Evolutionary conservation across 2,888 invertebrate species (phyloP), one percentile per base, ranked within the genome.

Genomic region (Chaetogeoica ovagalla): DNA sequence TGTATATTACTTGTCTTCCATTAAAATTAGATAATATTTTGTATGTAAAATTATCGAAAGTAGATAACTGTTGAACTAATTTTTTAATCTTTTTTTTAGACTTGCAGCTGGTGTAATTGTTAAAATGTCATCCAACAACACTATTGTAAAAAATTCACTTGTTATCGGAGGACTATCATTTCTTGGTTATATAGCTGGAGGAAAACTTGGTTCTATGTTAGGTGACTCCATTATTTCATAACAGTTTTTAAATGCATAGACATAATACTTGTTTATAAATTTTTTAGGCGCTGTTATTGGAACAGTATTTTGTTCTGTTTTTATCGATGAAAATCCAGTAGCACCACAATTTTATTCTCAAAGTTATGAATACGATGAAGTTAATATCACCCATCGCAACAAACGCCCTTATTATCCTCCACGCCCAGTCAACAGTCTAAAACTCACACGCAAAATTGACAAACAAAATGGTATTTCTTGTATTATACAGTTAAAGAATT

Each of bases 151-250:
- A 43, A 39, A 71, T 23, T 39, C 71, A 55, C 4, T 79, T 2
- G 17, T 79, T n/a, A 21, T 79, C 43, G 79, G 79, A 57, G 79
- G 79, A 70, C 57, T 79, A 63, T 57, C 79, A 19, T n/a, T 71
- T 17, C 39, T 79, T 37, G 79, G 79, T 71, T 79, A 30, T 71
- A 19, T 79, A 15, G 71, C 71, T 57, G 79, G 79, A 57, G 79
- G 79, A 57, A 79, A 71, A 79, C 79, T 79, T 62, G 79, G 79
- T 23, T 79, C 79, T 55, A 65, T 71, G 55, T 57, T 79, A 43
- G 79, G 79, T 79, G 65, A 71, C 9, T 6, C 4, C 2, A 63
- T 63, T 43, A 57, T 52, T 69, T 11, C 13, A 23, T 60, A 23
- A 11, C 23, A 13, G 15, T 23, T 3, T 13, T 55, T 6, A 71